phyloP scores from a whole-genome alignment of 2,888 invertebrate species.

The Apeira syringaria region DNA sequence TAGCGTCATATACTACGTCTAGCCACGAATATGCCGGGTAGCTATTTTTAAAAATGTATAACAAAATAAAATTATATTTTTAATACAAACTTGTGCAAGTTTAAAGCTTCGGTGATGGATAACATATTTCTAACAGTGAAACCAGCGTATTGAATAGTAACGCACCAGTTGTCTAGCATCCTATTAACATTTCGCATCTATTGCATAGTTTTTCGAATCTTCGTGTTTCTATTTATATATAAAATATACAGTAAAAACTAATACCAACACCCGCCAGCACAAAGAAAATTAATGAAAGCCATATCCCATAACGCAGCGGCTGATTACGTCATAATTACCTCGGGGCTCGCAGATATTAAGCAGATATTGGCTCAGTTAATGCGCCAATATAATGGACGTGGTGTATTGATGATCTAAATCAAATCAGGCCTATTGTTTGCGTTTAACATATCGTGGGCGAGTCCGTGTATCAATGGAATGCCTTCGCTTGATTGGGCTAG shows the following conservation, averaged over 20 bases:
- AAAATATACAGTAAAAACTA: constrained; percentile 14
- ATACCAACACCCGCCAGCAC: constrained; percentile 23
- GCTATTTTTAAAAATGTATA: too few relatives aligned
- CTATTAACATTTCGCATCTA: too few relatives aligned
- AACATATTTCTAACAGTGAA: too few relatives aligned
- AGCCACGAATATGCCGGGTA: too few relatives aligned
- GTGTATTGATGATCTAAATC: constrained; percentile 51
- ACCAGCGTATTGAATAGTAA: too few relatives aligned
- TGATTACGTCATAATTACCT: constrained; percentile 48
- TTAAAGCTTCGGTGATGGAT: too few relatives aligned
- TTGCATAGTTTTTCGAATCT: too few relatives aligned
- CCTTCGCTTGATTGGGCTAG: constrained; percentile 11
- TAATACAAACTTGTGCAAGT: too few relatives aligned
- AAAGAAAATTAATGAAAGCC: constrained; percentile 35
- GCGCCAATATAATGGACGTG: constrained; percentile 42
- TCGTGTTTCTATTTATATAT: too few relatives aligned
- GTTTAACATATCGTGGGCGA: constrained; percentile 34
- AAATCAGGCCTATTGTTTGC: constrained; percentile 50
- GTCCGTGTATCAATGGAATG: constrained; percentile 23
- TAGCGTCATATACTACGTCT: too few relatives aligned
- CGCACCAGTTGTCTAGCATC: too few relatives aligned
- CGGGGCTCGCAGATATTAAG: constrained; percentile 37
- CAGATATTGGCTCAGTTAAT: constrained; percentile 49
- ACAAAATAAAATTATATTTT: too few relatives aligned
- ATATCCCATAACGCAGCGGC: constrained; percentile 26